phyloP scores from a whole-genome alignment of 2,888 invertebrate species.

The Drosophila algonquin region DNA sequence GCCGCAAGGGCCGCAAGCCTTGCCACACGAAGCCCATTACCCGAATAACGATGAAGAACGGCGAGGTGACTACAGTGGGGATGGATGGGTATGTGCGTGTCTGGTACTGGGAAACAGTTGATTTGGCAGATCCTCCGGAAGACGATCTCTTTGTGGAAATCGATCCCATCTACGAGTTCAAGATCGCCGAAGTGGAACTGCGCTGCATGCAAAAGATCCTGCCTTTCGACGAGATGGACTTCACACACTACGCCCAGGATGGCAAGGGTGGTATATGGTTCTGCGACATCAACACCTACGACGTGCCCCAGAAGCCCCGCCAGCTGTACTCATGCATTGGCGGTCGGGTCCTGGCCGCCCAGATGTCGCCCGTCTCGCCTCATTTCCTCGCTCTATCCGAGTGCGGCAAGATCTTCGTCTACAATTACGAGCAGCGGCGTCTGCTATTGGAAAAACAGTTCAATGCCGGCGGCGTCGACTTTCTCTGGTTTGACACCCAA shows the following conservation, averaged over 20 bases:
- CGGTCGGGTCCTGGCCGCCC: conserved; percentile 89
- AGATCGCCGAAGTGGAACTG: conserved; percentile 85
- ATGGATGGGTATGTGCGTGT: conserved; percentile 91
- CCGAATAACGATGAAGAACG: conserved; percentile 80
- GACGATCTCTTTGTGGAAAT: conserved; percentile 91
- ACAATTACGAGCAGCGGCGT: conserved; percentile 87
- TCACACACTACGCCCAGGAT: conserved; percentile 92
- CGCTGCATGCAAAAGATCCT: conserved; percentile 79
- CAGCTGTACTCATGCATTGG: conserved; percentile 89
- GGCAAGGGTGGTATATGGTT: conserved; percentile 93
- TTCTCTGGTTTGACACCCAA: conserved; percentile 89
- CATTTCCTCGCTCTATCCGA: conserved; percentile 89
- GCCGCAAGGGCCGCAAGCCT: conserved; percentile 88
- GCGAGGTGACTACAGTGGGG: conserved; percentile 84
- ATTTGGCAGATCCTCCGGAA: conserved; percentile 92
- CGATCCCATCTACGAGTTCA: conserved; percentile 93
- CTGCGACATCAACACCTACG: conserved; percentile 87
- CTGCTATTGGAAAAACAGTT: conserved; percentile 87
- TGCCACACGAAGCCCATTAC: conserved; percentile 91
- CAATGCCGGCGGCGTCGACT: conserved; percentile 85
- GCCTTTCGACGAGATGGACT: conserved; percentile 84
- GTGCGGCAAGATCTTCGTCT: conserved; percentile 90
- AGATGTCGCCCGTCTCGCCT: conserved; percentile 88
- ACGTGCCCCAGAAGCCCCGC: conserved; percentile 83
- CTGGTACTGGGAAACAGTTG: conserved; percentile 97